Evolutionary conservation across 2,888 invertebrate species (phyloP), one percentile per base, ranked within the genome.

Genomic region (Xanthia togata): DNA sequence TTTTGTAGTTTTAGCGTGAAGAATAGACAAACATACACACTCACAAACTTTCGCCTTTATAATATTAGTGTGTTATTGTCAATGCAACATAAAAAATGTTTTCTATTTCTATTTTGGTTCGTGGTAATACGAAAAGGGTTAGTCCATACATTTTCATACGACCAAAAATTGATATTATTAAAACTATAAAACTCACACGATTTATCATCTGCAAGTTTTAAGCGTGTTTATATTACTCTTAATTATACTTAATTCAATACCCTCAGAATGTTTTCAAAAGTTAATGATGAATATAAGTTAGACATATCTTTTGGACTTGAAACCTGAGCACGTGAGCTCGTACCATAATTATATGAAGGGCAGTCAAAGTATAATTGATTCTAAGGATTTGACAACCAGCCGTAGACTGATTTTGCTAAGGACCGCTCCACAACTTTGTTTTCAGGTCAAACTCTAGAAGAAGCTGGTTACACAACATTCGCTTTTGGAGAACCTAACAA

Each of bases 391-490:
- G 4, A 41, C 41, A 41, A 35, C 1, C 20, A 60, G 20, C 11
- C 11, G 3, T 23, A 23, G 9, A 44, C 12, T 2, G 11, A 1
- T n/a, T 63, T 17, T 17, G 5, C n/a, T 63, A 63, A n/a, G 17
- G 20, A 41, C 38, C 8, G 1, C 3, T 20, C 9, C 5, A 6
- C 20, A 50, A 23, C 26, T 55, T 62, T 57, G 1, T 57, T 80
- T 81, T 4, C 82, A 94, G 94, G 93, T 35, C 81, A 91, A 63
- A 88, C 90, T 0, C 75, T 94, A 0, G 31, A 76, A 2, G 84
- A 89, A n/a, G 93, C 93, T 0, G 94, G 94, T 0, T 94, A 90
- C 70, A 74, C 77, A 55, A 88, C 85, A 20, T 94, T 92, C 84
- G 73, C 83, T 0, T 65, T 38, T 0, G 90, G 89, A 0, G 90